Conservation (phyloP, 2,797 vertebrate species). For the Sebastes steindachneri region DNA sequence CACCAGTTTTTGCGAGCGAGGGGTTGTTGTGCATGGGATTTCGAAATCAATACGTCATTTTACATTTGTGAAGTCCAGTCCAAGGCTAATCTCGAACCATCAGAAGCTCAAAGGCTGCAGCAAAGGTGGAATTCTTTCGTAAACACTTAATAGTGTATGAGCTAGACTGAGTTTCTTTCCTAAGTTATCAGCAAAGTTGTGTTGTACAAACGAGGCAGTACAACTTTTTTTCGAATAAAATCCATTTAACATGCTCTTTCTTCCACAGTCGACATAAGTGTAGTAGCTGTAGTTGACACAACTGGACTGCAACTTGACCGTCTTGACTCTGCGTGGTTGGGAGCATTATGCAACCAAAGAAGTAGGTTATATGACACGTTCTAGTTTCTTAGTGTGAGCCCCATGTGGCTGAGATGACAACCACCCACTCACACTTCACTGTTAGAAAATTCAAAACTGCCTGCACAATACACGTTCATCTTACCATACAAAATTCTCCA, state of each 20-base stretch:
- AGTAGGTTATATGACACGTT: slow-evolving; percentile 21
- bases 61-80: slow-evolving; percentile 50
- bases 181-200: slow-evolving; percentile 28
- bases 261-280: neutral
- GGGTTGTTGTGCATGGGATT: slow-evolving; percentile 39
- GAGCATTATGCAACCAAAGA: slow-evolving; percentile 43
- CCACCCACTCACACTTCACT: slow-evolving; percentile 49
- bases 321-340: slow-evolving; percentile 42
- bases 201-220: neutral
- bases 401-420: slow-evolving; percentile 40
- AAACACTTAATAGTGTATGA: slow-evolving; percentile 53
- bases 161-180: slow-evolving; percentile 19
- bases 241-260: slow-evolving; percentile 6
- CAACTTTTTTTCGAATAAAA: slow-evolving; percentile 14
- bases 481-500: neutral
- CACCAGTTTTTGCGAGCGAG: slow-evolving; percentile 29
- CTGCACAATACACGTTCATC: neutral
- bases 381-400: slow-evolving; percentile 36
- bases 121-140: slow-evolving; percentile 27
- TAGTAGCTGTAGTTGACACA: slow-evolving; percentile 41
- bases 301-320: slow-evolving; percentile 44
- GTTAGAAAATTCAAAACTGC: slow-evolving; percentile 14
- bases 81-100: slow-evolving; percentile 48
- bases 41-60: slow-evolving; percentile 68
- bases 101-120: slow-evolving; percentile 32